Evolutionary conservation across 2,797 vertebrate genomes (phyloP).

Genomic region (Eidolon dupreanum): DNA sequence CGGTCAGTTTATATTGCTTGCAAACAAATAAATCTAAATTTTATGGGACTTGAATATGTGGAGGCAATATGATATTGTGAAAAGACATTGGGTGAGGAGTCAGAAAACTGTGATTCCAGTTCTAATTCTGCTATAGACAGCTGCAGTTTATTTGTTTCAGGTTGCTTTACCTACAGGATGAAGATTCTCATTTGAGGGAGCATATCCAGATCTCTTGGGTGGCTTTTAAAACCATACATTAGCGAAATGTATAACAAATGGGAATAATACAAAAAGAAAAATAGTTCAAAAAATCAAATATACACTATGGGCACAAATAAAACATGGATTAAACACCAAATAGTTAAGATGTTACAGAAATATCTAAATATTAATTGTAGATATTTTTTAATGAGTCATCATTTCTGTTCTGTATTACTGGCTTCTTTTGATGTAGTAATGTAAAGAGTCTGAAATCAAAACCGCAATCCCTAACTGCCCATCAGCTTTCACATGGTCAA

Average conservation of each 20-base stretch:
- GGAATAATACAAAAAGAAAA: constrained; percentile 40
- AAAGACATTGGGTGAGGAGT: not conserved
- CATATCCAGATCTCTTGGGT: not conserved
- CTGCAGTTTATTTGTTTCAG: not conserved
- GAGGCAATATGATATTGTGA: not conserved
- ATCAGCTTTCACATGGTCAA: not conserved
- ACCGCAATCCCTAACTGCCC: not conserved
- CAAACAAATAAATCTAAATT: constrained; percentile 7
- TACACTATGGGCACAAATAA: constrained; percentile 32
- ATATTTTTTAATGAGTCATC: constrained; percentile 2
- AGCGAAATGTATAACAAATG: constrained; percentile 41
- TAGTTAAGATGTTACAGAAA: constrained; percentile 47
- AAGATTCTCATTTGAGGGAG: not conserved
- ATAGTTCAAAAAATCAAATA: constrained; percentile 35
- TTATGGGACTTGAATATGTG: not conserved
- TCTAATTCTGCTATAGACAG: not conserved
- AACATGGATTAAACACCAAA: constrained; percentile 48
- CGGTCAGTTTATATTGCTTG: not conserved
- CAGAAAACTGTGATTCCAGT: not conserved
- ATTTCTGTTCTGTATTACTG: not conserved
- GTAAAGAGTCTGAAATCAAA: constrained; percentile 24
- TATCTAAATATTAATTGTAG: constrained; percentile 15
- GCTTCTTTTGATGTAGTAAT: constrained; percentile 6
- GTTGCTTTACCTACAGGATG: not conserved
- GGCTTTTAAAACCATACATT: not conserved